Percentiles rank a stretch among this genome's conserved stretches.
Evolutionary conservation across 1,140 invertebrate species (phyloP).

Genomic region (Ylistrum balloti): DNA sequence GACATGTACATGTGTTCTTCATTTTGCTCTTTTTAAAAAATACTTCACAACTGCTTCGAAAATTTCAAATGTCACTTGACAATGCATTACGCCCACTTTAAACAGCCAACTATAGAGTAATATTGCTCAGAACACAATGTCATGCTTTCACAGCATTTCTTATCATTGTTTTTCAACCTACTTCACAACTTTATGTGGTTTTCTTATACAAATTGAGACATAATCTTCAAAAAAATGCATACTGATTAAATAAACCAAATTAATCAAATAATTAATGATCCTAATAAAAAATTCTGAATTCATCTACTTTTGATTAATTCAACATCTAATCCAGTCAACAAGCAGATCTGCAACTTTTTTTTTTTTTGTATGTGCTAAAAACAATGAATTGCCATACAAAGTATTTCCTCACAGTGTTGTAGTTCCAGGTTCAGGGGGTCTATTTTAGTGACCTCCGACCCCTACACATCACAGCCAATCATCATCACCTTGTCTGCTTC

Average conservation of each 20-base stretch:
- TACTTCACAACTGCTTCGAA: not conserved
- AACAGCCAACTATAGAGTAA: not conserved
- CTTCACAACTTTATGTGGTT: no score
- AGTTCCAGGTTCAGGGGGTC: not conserved
- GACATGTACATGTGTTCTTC: not conserved
- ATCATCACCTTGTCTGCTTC: not conserved
- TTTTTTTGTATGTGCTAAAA: not conserved
- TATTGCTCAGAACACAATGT: not conserved
- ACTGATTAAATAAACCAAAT: no score
- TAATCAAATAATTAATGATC: no score
- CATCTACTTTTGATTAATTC: no score
- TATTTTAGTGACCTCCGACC: not conserved
- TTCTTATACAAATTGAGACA: no score
- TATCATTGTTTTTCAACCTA: no score
- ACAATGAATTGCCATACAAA: not conserved
- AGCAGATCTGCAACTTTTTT: not conserved
- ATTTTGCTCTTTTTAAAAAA: conserved; percentile 11
- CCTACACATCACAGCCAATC: conserved; percentile 1
- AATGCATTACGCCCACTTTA: not conserved
- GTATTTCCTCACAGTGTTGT: not conserved
- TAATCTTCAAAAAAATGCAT: no score
- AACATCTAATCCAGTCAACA: not conserved
- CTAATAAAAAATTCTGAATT: no score
- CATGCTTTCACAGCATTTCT: no score
- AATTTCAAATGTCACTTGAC: conserved; percentile 3